These are phyloP conservation scores for Agelaius phoeniceus DNA, from an alignment of 2,113 vertebrate genomes.

Conservation along the genomic window DNA sequence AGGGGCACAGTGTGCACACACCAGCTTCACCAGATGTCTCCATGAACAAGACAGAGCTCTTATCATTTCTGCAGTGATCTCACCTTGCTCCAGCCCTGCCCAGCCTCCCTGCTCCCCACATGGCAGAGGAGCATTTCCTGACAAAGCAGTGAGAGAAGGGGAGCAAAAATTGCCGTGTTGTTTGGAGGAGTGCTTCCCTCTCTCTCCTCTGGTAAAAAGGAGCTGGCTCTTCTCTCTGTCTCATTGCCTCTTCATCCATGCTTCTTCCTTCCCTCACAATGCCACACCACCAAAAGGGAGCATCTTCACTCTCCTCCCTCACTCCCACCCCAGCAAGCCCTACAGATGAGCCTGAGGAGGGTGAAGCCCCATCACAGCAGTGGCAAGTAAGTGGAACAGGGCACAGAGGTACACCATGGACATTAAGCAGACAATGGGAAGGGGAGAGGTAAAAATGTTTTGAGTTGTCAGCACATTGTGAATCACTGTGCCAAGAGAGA, in stretches of 20 bases:
- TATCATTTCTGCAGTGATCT: background rate
- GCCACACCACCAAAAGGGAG: background rate
- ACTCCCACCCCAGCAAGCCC: background rate
- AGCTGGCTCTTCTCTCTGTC: background rate
- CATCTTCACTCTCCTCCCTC: background rate
- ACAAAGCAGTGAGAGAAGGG: background rate
- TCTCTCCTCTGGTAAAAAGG: background rate
- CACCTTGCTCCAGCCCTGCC: background rate
- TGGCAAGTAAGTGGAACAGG: no score
- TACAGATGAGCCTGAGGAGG: background rate
- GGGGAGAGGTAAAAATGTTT: background rate
- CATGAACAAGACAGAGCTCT: background rate
- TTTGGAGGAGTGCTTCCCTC: background rate
- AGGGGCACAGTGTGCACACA: background rate
- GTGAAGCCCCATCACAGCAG: rapidly evolving
- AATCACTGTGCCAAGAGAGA: background rate
- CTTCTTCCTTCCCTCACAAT: background rate
- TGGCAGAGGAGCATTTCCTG: background rate
- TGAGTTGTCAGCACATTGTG: background rate
- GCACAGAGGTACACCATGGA: rapidly evolving
- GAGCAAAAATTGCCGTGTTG: background rate
- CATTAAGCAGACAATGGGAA: background rate
- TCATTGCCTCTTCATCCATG: background rate
- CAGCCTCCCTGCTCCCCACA: background rate
- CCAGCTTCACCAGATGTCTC: background rate